Percentiles rank a stretch among this genome's conserved stretches.
Conservation (phyloP, 2,888 invertebrate species). For the Cephus pygmeus region DNA sequence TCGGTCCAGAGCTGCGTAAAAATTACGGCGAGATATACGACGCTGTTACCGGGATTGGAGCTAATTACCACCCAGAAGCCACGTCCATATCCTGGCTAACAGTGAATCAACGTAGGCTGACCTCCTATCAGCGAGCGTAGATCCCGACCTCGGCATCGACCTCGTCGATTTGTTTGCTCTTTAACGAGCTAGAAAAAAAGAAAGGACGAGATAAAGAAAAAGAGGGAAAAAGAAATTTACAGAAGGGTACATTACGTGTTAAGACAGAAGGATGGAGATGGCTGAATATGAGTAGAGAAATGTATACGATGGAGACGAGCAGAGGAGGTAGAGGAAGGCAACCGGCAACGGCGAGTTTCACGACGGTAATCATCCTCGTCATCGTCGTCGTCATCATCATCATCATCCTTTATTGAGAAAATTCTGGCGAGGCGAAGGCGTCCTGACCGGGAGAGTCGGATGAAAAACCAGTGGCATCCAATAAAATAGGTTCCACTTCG, state of each 20-base stretch:
- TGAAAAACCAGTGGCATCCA: neutral
- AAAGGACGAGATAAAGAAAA: neutral
- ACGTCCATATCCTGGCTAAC: slow-evolving; percentile 46
- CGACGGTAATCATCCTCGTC: slow-evolving; percentile 30
- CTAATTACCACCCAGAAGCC: slow-evolving; percentile 63
- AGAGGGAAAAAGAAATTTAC: neutral
- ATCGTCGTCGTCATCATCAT: slow-evolving; percentile 30
- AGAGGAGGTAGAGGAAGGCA: slow-evolving; percentile 16
- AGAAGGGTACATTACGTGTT: neutral
- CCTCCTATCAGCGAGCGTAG: slow-evolving; percentile 49
- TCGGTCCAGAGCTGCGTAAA: slow-evolving; percentile 44
- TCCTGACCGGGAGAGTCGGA: neutral
- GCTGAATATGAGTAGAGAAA: neutral
- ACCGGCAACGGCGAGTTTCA: slow-evolving; percentile 8
- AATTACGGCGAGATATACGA: slow-evolving; percentile 59
- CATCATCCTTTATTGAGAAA: slow-evolving; percentile 23
- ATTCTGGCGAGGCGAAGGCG: neutral
- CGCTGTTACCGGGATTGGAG: slow-evolving; percentile 58
- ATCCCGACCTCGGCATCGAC: slow-evolving; percentile 43
- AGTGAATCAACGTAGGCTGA: slow-evolving; percentile 50
- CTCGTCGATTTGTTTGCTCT: slow-evolving; percentile 53
- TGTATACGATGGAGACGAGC: slow-evolving; percentile 13
- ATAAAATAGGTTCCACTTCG: neutral
- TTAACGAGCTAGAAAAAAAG: slow-evolving; percentile 49
- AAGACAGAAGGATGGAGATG: neutral